Evolutionary conservation across 2,113 vertebrate species (phyloP).

Genomic region (Anolis carolinensis): DNA sequence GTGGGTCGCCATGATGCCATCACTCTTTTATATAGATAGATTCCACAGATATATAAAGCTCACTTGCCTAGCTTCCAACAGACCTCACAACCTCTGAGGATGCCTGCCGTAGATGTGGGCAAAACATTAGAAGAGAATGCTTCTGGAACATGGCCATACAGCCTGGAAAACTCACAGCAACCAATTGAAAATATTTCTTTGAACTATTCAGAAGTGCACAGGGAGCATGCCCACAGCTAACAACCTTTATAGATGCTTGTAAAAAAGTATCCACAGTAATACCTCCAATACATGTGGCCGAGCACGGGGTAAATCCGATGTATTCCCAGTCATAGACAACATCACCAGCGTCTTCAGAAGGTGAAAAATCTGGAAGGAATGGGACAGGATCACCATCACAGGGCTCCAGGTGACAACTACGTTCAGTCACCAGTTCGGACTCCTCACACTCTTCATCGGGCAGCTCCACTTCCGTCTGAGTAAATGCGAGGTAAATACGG

Average conservation of each 20-base stretch:
- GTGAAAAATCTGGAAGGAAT: constrained; percentile 13
- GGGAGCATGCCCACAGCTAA: no score
- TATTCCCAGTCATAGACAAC: constrained; percentile 86
- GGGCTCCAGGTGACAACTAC: constrained; percentile 73
- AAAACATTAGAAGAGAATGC: no score
- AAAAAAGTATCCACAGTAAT: constrained; percentile 6
- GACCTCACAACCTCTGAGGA: no score
- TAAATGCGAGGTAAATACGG: constrained; percentile 85
- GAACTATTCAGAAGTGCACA: no score
- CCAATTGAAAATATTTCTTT: no score
- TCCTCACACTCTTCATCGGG: constrained; percentile 87
- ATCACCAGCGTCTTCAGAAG: constrained; percentile 40
- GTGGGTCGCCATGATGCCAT: no score
- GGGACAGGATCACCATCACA: constrained; percentile 71
- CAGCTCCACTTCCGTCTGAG: constrained; percentile 86
- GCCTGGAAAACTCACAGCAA: no score
- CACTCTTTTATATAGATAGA: no score
- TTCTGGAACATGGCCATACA: no score
- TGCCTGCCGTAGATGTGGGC: no score
- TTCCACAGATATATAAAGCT: no score
- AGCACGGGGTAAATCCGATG: constrained; percentile 85
- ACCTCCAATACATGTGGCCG: constrained; percentile 85
- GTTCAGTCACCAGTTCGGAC: constrained; percentile 72
- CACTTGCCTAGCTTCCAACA: no score
- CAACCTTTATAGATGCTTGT: background rate